phyloP scores from a whole-genome alignment of 2,888 invertebrate genomes.

The Drosophila mulleri region DNA sequence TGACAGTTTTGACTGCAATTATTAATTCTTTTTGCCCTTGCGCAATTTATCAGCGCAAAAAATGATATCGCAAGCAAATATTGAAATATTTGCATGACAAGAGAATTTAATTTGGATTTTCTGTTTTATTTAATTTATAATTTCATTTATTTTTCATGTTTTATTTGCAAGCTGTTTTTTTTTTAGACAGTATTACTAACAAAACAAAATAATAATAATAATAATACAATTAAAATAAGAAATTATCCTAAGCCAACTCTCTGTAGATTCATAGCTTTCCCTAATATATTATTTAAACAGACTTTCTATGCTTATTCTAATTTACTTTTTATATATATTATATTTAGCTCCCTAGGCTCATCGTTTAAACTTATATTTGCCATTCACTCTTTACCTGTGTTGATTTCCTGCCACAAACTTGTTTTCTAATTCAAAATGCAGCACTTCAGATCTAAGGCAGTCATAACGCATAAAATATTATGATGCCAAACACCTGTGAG shows the following conservation, averaged over 20 bases:
- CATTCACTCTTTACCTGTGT: too few relatives aligned
- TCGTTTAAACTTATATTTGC: background rate
- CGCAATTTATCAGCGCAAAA: constrained; percentile 32
- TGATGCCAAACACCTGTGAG: constrained; percentile 5
- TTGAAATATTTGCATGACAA: background rate
- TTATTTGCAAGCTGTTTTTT: too few relatives aligned
- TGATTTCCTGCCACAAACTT: background rate
- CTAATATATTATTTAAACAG: too few relatives aligned
- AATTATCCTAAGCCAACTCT: too few relatives aligned
- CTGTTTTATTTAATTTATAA: too few relatives aligned
- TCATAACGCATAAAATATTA: constrained; percentile 26
- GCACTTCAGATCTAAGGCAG: background rate
- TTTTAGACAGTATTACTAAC: too few relatives aligned
- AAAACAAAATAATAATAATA: too few relatives aligned
- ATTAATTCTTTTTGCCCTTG: constrained; percentile 28
- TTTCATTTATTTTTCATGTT: too few relatives aligned
- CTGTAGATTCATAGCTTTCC: too few relatives aligned
- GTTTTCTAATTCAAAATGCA: background rate
- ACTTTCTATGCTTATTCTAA: background rate
- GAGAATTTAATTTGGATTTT: too few relatives aligned
- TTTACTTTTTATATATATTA: background rate
- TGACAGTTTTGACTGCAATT: constrained; percentile 57
- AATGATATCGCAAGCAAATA: background rate
- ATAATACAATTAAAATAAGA: too few relatives aligned
- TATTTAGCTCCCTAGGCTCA: background rate